Evolutionary conservation across 2,888 invertebrate species (phyloP), one percentile per base, ranked within the genome.

Genomic region (Ennomos erosarius): DNA sequence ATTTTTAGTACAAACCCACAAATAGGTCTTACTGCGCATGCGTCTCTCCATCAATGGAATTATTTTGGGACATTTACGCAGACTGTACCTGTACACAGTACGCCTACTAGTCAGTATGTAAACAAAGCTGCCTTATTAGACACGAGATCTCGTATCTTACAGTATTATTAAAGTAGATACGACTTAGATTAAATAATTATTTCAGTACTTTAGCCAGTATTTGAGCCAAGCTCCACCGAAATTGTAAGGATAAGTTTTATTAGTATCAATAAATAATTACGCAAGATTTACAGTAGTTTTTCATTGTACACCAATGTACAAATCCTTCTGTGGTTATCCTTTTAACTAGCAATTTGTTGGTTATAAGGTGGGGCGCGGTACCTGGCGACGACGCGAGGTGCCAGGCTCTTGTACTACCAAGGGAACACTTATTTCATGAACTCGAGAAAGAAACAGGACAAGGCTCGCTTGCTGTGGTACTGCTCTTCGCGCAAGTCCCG

Each of bases 391-490:
- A 69, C 80, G 55, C 77, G 84, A 53, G 85, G 85, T 43, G 80
- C 80, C 13, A 75, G 81, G 48, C 78, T 86, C 53, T 78, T 87
- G 38, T 81, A 81, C 73, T 83, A 80, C 77, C 76, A 78, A 56
- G 85, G 85, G 56, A 82, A 87, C 67, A 87, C 84, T 0, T 87
- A 77, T 75, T 85, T 85, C 79, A 79, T 82, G 59, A 85, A 86
- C 71, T 79, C 79, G 50, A 73, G 81, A 42, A 82, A 79, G 64
- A 78, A 72, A 35, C 75, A 78, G 64, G 73, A 77, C 53, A 74
- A 78, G 58, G 64, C 78, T 10, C 76, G 84, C 6, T 70, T 84
- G 42, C 76, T 86, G 37, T 87, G 86, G 85, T 87, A 84, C 73
- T 85, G 87, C 62, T 87, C 86, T 1, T 83, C 82, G n/a, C 73